Conservation (phyloP, 2,888 invertebrate species). For the Torymus tubicola region DNA sequence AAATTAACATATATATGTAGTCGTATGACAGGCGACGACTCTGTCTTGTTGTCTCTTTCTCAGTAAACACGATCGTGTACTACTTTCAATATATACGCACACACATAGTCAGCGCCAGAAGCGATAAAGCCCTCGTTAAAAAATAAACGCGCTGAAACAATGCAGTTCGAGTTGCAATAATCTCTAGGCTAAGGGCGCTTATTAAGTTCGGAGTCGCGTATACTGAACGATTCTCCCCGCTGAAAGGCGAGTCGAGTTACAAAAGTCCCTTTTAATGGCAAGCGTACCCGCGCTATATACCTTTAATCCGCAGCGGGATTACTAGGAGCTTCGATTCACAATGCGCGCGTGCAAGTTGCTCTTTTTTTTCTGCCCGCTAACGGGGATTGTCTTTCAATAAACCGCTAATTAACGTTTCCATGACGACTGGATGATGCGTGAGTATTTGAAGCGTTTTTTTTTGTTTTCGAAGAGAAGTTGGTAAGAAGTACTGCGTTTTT, state of each 20-base stretch:
- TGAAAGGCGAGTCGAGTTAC: slow-evolving; percentile 50
- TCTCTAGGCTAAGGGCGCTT: slow-evolving; percentile 40
- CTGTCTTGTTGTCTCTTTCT: too few relatives aligned
- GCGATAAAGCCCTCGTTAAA: slow-evolving; percentile 32
- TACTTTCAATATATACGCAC: too few relatives aligned
- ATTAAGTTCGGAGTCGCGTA: slow-evolving; percentile 21
- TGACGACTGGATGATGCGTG: slow-evolving; percentile 8
- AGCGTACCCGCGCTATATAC: slow-evolving; percentile 1
- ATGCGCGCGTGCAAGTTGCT: neutral
- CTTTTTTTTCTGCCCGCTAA: slow-evolving; percentile 14
- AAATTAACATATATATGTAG: too few relatives aligned
- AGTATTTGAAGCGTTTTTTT: too few relatives aligned
- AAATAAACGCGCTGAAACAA: slow-evolving; percentile 26
- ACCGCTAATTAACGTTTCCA: slow-evolving; percentile 30
- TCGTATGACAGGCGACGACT: too few relatives aligned
- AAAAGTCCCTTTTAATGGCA: slow-evolving; percentile 51
- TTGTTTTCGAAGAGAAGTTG: too few relatives aligned
- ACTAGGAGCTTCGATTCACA: slow-evolving; percentile 50
- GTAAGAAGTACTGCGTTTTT: too few relatives aligned
- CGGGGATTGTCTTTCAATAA: slow-evolving; percentile 44
- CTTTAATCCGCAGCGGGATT: slow-evolving; percentile 51
- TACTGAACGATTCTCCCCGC: slow-evolving; percentile 15
- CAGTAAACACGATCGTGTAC: too few relatives aligned
- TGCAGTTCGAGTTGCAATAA: slow-evolving; percentile 48
- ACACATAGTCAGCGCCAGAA: neutral